Percentiles rank a stretch among this genome's conserved stretches.
phyloP scores from a whole-genome alignment of 2,797 vertebrate genomes.

The Lithobates sylvaticus region DNA sequence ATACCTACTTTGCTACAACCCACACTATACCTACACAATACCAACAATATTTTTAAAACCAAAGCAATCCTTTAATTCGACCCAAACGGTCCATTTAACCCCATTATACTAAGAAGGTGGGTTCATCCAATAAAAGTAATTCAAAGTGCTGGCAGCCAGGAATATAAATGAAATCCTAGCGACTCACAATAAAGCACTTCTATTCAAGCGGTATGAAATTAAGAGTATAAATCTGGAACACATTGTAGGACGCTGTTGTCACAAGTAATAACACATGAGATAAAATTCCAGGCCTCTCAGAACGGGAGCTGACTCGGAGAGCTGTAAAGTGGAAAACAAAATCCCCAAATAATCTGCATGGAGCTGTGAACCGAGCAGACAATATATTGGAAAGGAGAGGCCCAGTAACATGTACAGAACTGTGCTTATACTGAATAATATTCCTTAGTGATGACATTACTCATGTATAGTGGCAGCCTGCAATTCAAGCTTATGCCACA shows the following conservation, averaged over 20 bases:
- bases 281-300: background rate
- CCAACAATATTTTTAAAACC: background rate
- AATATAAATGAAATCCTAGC: background rate
- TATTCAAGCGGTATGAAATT: constrained; percentile 22
- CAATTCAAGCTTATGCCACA: too few relatives aligned
- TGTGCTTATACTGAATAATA: too few relatives aligned
- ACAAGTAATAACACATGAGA: constrained; percentile 34
- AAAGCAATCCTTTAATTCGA: background rate
- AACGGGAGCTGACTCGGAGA: background rate
- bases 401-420: too few relatives aligned
- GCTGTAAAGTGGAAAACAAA: constrained; percentile 15
- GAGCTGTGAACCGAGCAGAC: background rate
- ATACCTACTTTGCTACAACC: background rate
- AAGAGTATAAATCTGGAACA: constrained; percentile 27
- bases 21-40: background rate
- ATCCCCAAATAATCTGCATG: constrained; percentile 10
- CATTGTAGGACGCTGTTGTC: constrained; percentile 17
- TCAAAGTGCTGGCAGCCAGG: background rate
- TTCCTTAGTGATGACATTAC: too few relatives aligned
- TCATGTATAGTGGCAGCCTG: too few relatives aligned
- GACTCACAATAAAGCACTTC: constrained; percentile 9
- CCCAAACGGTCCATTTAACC: background rate
- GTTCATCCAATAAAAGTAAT: background rate
- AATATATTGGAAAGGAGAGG: too few relatives aligned
- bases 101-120: background rate